Base-by-base conservation (phyloP, 2,888 invertebrate species). In the Drosophila longiperda region DNA sequence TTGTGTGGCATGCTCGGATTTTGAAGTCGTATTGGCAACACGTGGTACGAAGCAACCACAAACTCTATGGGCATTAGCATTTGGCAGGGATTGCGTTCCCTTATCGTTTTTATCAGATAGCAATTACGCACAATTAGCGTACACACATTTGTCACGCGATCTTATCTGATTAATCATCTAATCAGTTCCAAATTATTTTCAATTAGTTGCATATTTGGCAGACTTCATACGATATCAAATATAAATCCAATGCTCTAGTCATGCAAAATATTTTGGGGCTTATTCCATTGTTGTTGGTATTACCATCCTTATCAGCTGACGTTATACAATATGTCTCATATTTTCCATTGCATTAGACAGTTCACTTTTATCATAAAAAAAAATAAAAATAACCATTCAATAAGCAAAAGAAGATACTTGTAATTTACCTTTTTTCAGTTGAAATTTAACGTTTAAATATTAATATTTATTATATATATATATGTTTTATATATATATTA, bases 81-180 rank as follows among this genome's bases (percentile, higher is more conserved):
- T 76, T 55, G 53, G 66, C 29, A 42, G 32, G 33, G 57, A 50
- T 50, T 52, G 32, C 62, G 59, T 65, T 66, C 8, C 32, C 54
- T 72, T 82, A 84, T 82, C 83, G 52, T 36, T 71, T 83, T 81
- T 83, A 86, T 90, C 87, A 86, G 75, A 57, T 62, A 73, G 61
- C 86, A 87, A 89, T 84, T 84, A 84, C 86, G 84, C 88, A 89
- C 74, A 89, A 89, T 84, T 84, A 84, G 73, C 76, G 45, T 33
- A 34, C 38, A 60, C 61, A 66, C 45, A 42, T 69, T 72, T 60
- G 69, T 66, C 64, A 65, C 72, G 68, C 71, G 75, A 80, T 75
- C 71, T 78, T 82, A 80, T 82, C 80, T 59, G 66, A 9, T 59
- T 62, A 78, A 66, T 65, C 72, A 71, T 55, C 68, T 75, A 65